A percentile compares a stretch with the other conserved stretches of the same genome.
These are phyloP conservation scores for Pterocles gutturalis DNA, from an alignment of 2,113 vertebrate species.

Conservation along the genomic window DNA sequence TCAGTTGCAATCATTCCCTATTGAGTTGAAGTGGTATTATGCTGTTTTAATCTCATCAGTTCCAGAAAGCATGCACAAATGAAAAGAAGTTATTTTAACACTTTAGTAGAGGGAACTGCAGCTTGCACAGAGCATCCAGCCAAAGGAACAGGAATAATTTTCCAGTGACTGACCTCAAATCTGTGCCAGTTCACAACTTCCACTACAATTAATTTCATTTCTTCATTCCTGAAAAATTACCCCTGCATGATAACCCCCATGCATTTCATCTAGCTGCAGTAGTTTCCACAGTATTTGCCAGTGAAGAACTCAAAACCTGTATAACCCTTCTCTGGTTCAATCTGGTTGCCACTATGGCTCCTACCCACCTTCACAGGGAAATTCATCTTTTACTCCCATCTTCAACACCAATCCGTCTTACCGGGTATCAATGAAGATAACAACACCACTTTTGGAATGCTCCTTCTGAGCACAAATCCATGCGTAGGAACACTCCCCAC, in stretches of 20 bases:
- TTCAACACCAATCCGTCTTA: background rate
- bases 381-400: background rate
- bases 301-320: background rate
- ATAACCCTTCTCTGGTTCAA: background rate
- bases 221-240: background rate
- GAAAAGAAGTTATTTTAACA: slow-evolving; percentile 2
- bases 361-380: background rate
- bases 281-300: background rate
- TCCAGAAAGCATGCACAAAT: background rate
- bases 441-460: background rate
- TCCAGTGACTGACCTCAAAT: background rate
- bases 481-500: background rate
- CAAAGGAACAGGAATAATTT: slow-evolving; percentile 19
- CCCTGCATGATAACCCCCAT: background rate
- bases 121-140: background rate
- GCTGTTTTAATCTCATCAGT: slow-evolving; percentile 19
- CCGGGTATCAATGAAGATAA: background rate
- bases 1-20: slow-evolving; percentile 42
- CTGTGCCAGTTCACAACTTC: background rate
- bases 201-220: background rate
- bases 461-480: background rate
- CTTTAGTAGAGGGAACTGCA: background rate
- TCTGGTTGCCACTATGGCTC: background rate
- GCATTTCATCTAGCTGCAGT: background rate
- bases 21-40: slow-evolving; percentile 35